Percentiles rank a stretch among this genome's conserved stretches.
Evolutionary conservation across 2,113 vertebrate genomes (phyloP).

Genomic region (Cyanoderma ruficeps): DNA sequence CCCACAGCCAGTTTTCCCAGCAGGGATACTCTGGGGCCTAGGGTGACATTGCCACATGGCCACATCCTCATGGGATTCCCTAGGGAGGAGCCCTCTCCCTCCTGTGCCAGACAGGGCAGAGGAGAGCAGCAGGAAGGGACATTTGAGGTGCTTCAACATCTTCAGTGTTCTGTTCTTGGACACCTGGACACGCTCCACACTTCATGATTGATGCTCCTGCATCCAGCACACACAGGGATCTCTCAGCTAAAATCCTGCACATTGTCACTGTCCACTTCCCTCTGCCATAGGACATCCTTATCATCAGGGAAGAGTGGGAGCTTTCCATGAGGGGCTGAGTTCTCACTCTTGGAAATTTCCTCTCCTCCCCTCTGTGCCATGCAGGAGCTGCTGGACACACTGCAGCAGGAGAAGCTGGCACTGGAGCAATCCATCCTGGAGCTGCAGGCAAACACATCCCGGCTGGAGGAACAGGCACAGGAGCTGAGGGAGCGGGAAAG

Average conservation of each 20-base stretch:
- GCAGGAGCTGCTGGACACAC: constrained; percentile 73
- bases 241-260: not conserved
- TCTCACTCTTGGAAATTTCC: not conserved
- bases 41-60: not conserved
- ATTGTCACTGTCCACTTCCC: not conserved
- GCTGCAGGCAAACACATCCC: constrained; percentile 56
- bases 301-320: not conserved
- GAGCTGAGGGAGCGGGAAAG: constrained; percentile 79
- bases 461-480: constrained; percentile 63
- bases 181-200: fast-evolving
- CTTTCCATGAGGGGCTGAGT: not conserved
- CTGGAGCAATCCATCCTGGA: constrained; percentile 65
- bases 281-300: not conserved
- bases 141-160: not conserved
- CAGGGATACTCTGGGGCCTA: not conserved
- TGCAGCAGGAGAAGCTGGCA: constrained; percentile 77
- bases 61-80: fast-evolving
- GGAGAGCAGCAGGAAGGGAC: not conserved
- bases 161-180: not conserved
- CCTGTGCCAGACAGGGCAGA: not conserved
- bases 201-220: not conserved
- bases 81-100: not conserved
- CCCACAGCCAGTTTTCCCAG: not conserved
- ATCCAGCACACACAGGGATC: not conserved
- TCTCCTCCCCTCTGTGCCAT: not conserved